A percentile compares a stretch with the other conserved stretches of the same genome.
Conservation (phyloP, 2,797 vertebrate genomes). For the Pristis pectinata region DNA sequence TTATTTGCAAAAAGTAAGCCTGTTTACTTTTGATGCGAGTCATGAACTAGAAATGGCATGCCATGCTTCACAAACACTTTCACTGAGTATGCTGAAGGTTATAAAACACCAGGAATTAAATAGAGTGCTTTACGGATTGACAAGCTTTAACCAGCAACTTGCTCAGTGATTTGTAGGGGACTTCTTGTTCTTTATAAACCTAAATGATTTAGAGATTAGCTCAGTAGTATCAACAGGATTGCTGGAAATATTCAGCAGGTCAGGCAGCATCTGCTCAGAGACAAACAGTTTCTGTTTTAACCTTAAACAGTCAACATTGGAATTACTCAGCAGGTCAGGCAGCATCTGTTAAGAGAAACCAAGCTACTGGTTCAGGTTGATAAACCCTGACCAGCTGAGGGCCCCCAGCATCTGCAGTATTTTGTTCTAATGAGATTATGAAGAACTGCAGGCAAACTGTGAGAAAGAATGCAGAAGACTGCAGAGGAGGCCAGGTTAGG, state of each 20-base stretch:
- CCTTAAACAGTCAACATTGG: no score
- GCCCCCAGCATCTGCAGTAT: no score
- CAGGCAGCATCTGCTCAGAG: no score
- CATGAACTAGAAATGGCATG: not conserved
- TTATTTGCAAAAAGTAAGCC: not conserved
- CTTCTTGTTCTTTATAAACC: not conserved
- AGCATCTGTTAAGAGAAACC: no score
- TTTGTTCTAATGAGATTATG: no score
- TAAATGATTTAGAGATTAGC: not conserved
- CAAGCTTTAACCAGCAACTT: not conserved
- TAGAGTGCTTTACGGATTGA: not conserved
- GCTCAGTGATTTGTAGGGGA: not conserved
- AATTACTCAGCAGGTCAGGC: no score
- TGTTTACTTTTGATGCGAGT: not conserved
- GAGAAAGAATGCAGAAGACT: no score
- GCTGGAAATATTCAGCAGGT: no score
- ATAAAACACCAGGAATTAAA: not conserved
- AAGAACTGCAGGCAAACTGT: not conserved
- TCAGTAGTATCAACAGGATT: not conserved
- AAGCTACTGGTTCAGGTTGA: no score
- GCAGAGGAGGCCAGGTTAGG: not conserved
- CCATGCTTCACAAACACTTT: not conserved
- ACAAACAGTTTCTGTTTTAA: no score
- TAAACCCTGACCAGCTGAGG: no score
- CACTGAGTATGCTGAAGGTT: no score